A percentile compares a stretch with the other conserved stretches of the same genome.
phyloP scores from a whole-genome alignment of 1,140 invertebrate species.

The Scaptomyza hsui region DNA sequence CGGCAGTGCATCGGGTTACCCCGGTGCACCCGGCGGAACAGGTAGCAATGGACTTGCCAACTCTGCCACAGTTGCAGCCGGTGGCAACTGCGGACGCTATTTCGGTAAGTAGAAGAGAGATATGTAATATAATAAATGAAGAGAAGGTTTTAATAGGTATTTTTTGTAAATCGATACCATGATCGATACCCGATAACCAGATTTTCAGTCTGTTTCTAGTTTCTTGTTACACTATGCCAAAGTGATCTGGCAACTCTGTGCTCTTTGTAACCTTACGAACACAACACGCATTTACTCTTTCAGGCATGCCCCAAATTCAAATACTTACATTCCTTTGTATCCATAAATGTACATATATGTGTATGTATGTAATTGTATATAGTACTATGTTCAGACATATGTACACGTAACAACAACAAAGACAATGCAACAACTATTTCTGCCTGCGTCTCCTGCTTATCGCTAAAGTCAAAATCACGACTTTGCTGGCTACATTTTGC shows the following conservation, averaged over 20 bases:
- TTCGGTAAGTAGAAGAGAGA: slow-evolving; percentile 36
- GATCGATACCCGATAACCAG: no score
- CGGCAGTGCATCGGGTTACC: slow-evolving; percentile 19
- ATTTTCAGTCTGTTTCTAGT: no score
- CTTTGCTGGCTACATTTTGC: slow-evolving; percentile 55
- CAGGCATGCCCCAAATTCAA: slow-evolving; percentile 3
- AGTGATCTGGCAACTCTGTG: slow-evolving; percentile 23
- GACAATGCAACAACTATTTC: slow-evolving; percentile 29
- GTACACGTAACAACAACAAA: slow-evolving; percentile 3
- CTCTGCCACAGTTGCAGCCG: slow-evolving; percentile 13
- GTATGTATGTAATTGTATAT: slow-evolving; percentile 1
- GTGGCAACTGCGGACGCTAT: slow-evolving; percentile 20
- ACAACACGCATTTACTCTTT: slow-evolving; percentile 14
- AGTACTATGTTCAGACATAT: background rate
- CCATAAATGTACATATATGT: background rate
- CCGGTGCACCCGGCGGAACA: slow-evolving; percentile 18
- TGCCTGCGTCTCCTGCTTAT: slow-evolving; percentile 57
- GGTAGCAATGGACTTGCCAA: slow-evolving; percentile 12
- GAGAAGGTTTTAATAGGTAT: no score
- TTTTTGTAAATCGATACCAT: no score
- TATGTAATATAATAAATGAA: no score
- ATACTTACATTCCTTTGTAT: no score
- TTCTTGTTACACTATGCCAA: background rate
- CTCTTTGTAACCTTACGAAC: slow-evolving; percentile 16
- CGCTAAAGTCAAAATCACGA: slow-evolving; percentile 77